Evolutionary conservation across 2,113 vertebrate species (phyloP).

Genomic region (Macheiramphus alcinus): DNA sequence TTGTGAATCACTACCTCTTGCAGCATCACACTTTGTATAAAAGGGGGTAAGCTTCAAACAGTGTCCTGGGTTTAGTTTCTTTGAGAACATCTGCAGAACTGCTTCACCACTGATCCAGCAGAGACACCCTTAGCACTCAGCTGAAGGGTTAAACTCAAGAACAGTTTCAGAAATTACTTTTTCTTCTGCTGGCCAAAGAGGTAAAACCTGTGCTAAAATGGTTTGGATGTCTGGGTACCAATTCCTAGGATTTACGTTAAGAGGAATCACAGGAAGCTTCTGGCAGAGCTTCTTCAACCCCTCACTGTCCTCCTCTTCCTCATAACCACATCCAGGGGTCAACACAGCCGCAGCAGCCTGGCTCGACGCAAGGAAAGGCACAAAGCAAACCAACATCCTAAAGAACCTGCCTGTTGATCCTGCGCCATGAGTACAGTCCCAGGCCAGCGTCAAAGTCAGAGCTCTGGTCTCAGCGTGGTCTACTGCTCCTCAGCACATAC

Average conservation of each 20-base stretch:
- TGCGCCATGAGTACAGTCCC: rapidly evolving
- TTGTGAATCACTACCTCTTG: not conserved
- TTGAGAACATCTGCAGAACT: not conserved
- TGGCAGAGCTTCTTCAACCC: not conserved
- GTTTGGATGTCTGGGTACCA: not conserved
- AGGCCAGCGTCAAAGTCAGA: not conserved
- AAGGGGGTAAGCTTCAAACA: not conserved
- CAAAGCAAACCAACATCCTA: not conserved
- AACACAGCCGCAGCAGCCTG: not conserved
- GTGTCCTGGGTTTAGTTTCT: not conserved
- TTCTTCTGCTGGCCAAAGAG: not conserved
- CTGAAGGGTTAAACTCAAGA: not conserved
- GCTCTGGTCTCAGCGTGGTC: not conserved
- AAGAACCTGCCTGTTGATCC: not conserved
- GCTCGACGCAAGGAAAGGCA: not conserved
- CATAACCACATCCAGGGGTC: not conserved
- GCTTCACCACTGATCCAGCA: not conserved
- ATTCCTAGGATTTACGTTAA: not conserved
- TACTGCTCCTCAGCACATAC: not conserved
- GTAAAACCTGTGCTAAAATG: not conserved
- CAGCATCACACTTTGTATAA: not conserved
- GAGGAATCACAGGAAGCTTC: not conserved
- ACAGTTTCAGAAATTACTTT: not conserved
- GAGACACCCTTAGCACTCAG: not conserved
- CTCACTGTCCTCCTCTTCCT: not conserved